Evolutionary conservation across 1,140 invertebrate genomes (phyloP).

Genomic region (Macrosteles quadrilineatus): DNA sequence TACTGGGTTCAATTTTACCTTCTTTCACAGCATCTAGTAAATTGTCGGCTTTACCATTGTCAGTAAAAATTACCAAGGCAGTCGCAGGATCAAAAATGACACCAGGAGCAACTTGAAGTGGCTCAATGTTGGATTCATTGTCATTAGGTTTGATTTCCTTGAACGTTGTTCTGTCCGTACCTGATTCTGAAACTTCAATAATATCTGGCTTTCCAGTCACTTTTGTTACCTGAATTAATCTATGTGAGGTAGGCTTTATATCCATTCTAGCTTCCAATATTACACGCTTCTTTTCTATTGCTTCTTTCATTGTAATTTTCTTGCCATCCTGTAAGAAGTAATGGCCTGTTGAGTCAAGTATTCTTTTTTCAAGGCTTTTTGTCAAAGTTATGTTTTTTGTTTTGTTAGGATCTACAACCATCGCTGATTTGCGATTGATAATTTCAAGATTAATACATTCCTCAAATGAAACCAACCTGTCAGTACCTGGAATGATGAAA

Average conservation of each 20-base stretch:
- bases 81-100: conserved; percentile 75
- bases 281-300: conserved; percentile 69
- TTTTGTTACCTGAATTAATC: conserved; percentile 63
- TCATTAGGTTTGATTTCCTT: conserved; percentile 54
- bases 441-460: conserved; percentile 85
- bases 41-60: conserved; percentile 65
- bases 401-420: conserved; percentile 73
- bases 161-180: conserved; percentile 47
- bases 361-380: conserved; percentile 73
- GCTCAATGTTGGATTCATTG: conserved; percentile 59
- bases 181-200: conserved; percentile 57
- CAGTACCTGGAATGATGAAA: conserved; percentile 85
- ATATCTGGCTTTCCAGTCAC: conserved; percentile 64
- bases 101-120: conserved; percentile 66
- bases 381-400: conserved; percentile 69
- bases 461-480: conserved; percentile 80
- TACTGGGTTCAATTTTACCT: conserved; percentile 63
- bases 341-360: conserved; percentile 76
- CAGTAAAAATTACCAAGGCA: conserved; percentile 69
- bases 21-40: conserved; percentile 69
- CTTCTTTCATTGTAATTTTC: conserved; percentile 74
- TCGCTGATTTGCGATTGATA: conserved; percentile 77
- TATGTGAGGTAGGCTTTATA: conserved; percentile 54
- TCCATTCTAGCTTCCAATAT: conserved; percentile 59
- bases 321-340: conserved; percentile 58